Evolutionary conservation across 2,797 vertebrate species (phyloP).

Genomic region (Potorous gilbertii): DNA sequence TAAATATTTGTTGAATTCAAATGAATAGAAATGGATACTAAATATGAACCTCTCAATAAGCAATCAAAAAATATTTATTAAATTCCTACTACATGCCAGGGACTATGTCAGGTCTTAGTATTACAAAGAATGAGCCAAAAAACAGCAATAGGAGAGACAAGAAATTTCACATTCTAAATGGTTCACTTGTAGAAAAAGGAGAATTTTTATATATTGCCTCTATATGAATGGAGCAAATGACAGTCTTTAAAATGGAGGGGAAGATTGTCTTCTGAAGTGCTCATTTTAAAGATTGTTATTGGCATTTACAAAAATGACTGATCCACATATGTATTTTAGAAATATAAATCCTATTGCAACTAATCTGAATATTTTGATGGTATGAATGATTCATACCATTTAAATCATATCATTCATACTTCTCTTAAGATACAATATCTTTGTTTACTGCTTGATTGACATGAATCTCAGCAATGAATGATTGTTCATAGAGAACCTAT

Average conservation of each 20-base stretch:
- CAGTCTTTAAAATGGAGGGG: background rate
- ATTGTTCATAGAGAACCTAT: background rate
- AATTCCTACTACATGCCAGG: background rate
- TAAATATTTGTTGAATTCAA: background rate
- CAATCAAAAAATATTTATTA: background rate
- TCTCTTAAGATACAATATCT: background rate
- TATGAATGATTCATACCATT: conserved; percentile 13
- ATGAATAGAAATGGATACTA: background rate
- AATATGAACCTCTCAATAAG: background rate
- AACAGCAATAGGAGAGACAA: background rate
- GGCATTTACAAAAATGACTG: background rate
- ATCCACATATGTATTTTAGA: conserved; percentile 7
- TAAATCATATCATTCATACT: background rate
- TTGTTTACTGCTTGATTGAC: background rate
- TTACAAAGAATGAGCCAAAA: background rate
- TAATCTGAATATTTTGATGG: background rate
- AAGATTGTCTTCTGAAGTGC: background rate
- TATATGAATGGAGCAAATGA: background rate
- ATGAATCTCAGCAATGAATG: background rate
- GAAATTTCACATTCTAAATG: conserved; percentile 77
- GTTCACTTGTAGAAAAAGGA: background rate
- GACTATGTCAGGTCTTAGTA: background rate
- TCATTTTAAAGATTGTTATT: background rate
- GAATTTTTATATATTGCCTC: background rate
- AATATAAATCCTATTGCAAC: conserved; percentile 21